Evolutionary conservation across 2,797 vertebrate species (phyloP), one percentile per base, ranked within the genome.

Genomic region (Neoniphon sammara): DNA sequence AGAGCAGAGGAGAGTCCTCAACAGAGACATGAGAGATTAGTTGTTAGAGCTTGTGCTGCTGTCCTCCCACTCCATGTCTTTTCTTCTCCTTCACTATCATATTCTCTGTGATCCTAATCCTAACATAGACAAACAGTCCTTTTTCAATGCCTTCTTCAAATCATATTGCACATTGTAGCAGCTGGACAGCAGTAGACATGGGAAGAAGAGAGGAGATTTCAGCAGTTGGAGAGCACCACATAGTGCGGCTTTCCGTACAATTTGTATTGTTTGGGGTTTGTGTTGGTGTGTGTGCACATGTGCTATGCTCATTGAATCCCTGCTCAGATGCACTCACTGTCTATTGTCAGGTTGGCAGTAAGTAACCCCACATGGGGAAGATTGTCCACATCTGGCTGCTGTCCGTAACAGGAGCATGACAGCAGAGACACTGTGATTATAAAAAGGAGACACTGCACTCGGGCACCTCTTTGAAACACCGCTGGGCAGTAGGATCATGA

Each of bases 401-500:
- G 36, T 79, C 75, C 63, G 63, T 77, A 76, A 85, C 70, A 83
- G 79, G 65, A 88, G 85, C 74, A 85, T 81, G 88, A 80, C 25
- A 4, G 25, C 25, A 27, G 25, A 27, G 25, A 27, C 25, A 27
- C 25, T 27, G 25, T 27, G 25, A 27, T 27, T 27, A 27, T 27
- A 27, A 27, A 27, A 27, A 27, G 25, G 25, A 27, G 25, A 27
- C 2, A 27, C 2, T 4, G 25, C 25, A 27, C 25, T 27, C 25
- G 25, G 25, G 25, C 4, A 4, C 25, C 2, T 27, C 25, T 27
- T 27, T 27, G 25, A 27, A 27, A 27, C 25, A 4, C 25, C 25
- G 25, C 25, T 27, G 25, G 25, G 25, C 25, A 27, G 25, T 27
- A 27, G 25, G 25, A 27, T 27, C 25, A 27, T 27, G 25, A 27